These are phyloP conservation scores for Microcebus murinus DNA, from an alignment of 2,113 vertebrate genomes.

Conservation along the genomic window DNA sequence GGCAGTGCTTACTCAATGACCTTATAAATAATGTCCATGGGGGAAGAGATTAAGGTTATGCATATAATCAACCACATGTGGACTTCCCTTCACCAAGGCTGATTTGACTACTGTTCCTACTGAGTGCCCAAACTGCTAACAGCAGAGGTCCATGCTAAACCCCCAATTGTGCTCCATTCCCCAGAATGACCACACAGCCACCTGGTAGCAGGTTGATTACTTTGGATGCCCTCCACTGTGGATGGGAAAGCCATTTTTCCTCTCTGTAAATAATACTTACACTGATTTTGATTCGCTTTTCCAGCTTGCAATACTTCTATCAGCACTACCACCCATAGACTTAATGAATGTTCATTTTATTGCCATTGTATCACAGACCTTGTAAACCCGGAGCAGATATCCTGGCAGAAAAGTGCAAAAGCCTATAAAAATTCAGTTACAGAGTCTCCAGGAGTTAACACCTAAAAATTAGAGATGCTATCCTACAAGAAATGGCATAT, in stretches of 20 bases:
- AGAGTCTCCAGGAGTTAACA: neutral
- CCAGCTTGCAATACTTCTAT: neutral
- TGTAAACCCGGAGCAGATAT: neutral
- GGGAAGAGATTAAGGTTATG: neutral
- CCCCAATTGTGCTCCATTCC: neutral
- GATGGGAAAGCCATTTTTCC: neutral
- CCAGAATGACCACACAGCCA: neutral
- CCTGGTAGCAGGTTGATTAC: neutral
- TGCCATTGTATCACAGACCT: neutral
- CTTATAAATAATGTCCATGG: neutral
- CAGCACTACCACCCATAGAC: neutral
- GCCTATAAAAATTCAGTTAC: neutral
- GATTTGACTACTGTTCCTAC: neutral
- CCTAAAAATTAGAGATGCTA: neutral
- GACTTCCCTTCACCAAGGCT: neutral
- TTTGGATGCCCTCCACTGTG: neutral
- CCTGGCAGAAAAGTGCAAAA: neutral
- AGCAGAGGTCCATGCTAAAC: neutral
- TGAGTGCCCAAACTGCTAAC: neutral
- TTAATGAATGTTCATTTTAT: neutral
- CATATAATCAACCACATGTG: neutral
- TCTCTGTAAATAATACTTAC: slow-evolving; percentile 19
- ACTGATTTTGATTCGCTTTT: neutral
- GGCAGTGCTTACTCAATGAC: neutral
- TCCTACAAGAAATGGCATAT: neutral